Percentiles rank a stretch among this genome's conserved stretches.
Conservation (phyloP, 1,140 invertebrate genomes). For the Sesamia nonagrioides region DNA sequence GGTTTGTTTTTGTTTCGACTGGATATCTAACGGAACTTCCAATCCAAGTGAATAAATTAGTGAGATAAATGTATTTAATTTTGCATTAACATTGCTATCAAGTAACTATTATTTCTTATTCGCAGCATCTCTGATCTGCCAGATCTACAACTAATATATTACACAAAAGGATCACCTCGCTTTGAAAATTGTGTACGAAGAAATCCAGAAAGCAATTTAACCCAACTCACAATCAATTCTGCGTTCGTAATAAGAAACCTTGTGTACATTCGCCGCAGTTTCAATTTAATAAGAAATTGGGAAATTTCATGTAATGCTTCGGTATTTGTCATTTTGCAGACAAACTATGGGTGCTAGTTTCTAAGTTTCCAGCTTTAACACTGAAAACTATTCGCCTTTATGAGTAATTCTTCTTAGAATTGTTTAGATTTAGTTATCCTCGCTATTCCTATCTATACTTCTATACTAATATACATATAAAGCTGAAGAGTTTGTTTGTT, state of each 20-base stretch:
- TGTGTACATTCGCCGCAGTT: slow-evolving; percentile 13
- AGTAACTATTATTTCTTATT: background rate
- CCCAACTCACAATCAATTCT: slow-evolving; percentile 35
- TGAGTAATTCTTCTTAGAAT: background rate
- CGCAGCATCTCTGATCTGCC: background rate
- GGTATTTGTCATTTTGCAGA: slow-evolving; percentile 17
- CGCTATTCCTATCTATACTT: no score
- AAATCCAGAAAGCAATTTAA: slow-evolving; percentile 31
- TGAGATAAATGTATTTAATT: background rate
- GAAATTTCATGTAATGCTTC: background rate
- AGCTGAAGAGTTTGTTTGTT: no score
- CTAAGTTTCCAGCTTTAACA: background rate
- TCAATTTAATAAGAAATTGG: slow-evolving; percentile 30
- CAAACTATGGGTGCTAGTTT: slow-evolving; percentile 8
- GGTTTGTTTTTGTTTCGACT: background rate
- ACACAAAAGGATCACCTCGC: background rate
- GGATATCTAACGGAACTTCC: background rate
- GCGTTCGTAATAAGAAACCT: slow-evolving; percentile 20
- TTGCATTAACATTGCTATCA: background rate
- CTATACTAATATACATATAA: no score
- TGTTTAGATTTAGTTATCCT: background rate
- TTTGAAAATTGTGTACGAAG: slow-evolving; percentile 10
- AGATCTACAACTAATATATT: background rate
- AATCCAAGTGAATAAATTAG: background rate
- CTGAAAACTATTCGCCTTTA: slow-evolving; percentile 2